Evolutionary conservation across 2,888 invertebrate genomes (phyloP).

Genomic region (Galerucella nymphaeae): DNA sequence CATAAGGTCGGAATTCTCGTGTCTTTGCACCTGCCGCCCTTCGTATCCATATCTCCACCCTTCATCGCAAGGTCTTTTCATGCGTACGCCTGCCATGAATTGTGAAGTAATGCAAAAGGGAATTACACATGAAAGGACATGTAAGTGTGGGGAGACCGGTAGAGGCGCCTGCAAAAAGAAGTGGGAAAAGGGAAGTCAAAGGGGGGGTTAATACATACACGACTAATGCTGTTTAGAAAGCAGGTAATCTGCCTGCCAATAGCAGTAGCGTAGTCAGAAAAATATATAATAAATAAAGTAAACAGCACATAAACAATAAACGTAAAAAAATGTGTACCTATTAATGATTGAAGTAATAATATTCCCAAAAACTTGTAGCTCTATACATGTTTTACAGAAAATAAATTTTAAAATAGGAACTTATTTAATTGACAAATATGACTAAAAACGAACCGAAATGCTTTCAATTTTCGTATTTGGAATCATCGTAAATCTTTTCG

Average conservation of each 20-base stretch:
- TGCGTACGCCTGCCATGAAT: slow-evolving; percentile 20
- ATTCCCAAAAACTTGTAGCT: too few relatives aligned
- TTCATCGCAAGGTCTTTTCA: slow-evolving; percentile 25
- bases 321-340: too few relatives aligned
- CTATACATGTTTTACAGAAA: too few relatives aligned
- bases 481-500: too few relatives aligned
- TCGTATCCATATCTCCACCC: slow-evolving; percentile 21
- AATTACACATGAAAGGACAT: slow-evolving; percentile 42
- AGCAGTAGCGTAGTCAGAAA: slow-evolving; percentile 12
- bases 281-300: background rate
- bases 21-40: slow-evolving; percentile 19
- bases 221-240: slow-evolving; percentile 47
- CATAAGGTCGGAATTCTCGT: slow-evolving; percentile 29
- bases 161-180: slow-evolving; percentile 22
- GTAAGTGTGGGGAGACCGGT: slow-evolving; percentile 32
- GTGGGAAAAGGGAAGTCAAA: slow-evolving; percentile 19
- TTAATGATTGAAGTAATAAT: too few relatives aligned
- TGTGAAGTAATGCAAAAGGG: slow-evolving; percentile 31
- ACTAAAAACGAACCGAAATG: too few relatives aligned
- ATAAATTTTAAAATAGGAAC: too few relatives aligned
- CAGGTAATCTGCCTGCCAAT: slow-evolving; percentile 50
- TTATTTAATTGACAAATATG: too few relatives aligned
- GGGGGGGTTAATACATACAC: slow-evolving; percentile 26
- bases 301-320: background rate
- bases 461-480: too few relatives aligned